Evolutionary conservation across 2,888 invertebrate genomes (phyloP).

Genomic region (Drosophila bunnanda): DNA sequence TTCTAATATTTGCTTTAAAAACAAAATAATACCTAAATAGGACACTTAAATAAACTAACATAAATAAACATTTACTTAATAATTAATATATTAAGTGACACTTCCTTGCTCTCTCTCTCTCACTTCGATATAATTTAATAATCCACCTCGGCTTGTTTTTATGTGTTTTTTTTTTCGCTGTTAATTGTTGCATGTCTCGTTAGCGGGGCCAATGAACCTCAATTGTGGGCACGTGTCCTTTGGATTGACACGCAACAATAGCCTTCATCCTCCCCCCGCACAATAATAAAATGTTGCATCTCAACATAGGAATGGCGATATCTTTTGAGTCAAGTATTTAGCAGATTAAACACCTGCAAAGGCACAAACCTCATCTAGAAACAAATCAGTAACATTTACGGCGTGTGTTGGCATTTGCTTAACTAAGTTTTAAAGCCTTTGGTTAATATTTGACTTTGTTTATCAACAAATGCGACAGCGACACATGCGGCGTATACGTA

Average conservation of each 20-base stretch:
- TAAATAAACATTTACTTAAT: background rate
- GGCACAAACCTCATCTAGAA: slow-evolving; percentile 2
- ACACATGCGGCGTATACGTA: slow-evolving; percentile 65
- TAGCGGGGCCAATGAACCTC: slow-evolving; percentile 36
- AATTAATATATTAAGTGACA: slow-evolving; percentile 8
- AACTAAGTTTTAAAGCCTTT: slow-evolving; percentile 25
- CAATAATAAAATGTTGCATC: background rate
- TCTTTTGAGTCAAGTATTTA: background rate
- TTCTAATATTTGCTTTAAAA: background rate
- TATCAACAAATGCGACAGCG: slow-evolving; percentile 41
- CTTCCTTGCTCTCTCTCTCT: background rate
- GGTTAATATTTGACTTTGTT: slow-evolving; percentile 35
- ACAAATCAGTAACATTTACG: slow-evolving; percentile 7
- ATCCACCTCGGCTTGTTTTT: slow-evolving; percentile 3
- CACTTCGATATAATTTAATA: slow-evolving; percentile 8
- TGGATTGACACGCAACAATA: slow-evolving; percentile 31
- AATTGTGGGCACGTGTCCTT: slow-evolving; percentile 45
- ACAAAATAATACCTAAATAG: too few species aligned
- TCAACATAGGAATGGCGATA: slow-evolving; percentile 4
- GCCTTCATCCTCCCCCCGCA: background rate
- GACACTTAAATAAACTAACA: background rate
- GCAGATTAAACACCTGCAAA: slow-evolving; percentile 4
- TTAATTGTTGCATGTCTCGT: slow-evolving; percentile 41
- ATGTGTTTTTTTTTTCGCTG: slow-evolving; percentile 13
- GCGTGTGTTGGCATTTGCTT: background rate